These are phyloP conservation scores for Labrus mixtus DNA, from an alignment of 2,113 vertebrate genomes.

Conservation along the genomic window DNA sequence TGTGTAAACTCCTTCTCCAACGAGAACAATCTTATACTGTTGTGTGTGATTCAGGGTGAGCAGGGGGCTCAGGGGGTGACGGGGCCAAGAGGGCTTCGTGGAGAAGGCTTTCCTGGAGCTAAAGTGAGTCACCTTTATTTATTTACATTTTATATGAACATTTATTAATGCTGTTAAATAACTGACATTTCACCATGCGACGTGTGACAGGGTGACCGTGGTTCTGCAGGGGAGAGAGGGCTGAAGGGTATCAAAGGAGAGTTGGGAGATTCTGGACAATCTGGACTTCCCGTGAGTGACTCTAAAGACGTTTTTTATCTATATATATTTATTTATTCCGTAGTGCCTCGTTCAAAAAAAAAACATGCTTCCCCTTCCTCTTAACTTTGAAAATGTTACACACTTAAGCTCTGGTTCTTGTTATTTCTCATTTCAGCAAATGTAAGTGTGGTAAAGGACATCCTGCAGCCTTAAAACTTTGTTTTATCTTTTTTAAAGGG, in stretches of 20 bases:
- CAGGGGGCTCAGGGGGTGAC: slow-evolving; percentile 87
- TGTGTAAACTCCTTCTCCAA: no score
- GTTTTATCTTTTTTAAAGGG: slow-evolving; percentile 70
- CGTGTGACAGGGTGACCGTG: slow-evolving; percentile 87
- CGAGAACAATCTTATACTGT: background rate
- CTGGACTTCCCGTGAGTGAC: slow-evolving; percentile 86
- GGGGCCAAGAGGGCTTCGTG: slow-evolving; percentile 87
- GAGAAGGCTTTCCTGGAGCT: slow-evolving; percentile 89
- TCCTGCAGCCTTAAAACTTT: background rate
- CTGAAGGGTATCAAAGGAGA: slow-evolving; percentile 89
- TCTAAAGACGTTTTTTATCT: background rate
- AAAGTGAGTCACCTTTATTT: slow-evolving; percentile 80
- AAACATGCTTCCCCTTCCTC: no score
- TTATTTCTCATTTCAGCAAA: no score
- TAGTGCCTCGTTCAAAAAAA: no score
- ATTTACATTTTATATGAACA: no score
- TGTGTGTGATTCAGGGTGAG: slow-evolving; percentile 84
- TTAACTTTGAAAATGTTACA: no score
- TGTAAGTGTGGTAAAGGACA: no score
- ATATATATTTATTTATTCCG: background rate
- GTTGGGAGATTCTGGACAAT: slow-evolving; percentile 84
- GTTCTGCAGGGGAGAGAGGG: slow-evolving; percentile 85
- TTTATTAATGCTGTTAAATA: background rate
- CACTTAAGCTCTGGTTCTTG: no score
- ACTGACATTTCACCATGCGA: background rate